Percentiles rank a stretch among this genome's conserved stretches.
Evolutionary conservation across 2,888 invertebrate genomes (phyloP).

Genomic region (Tiliacea citrago): DNA sequence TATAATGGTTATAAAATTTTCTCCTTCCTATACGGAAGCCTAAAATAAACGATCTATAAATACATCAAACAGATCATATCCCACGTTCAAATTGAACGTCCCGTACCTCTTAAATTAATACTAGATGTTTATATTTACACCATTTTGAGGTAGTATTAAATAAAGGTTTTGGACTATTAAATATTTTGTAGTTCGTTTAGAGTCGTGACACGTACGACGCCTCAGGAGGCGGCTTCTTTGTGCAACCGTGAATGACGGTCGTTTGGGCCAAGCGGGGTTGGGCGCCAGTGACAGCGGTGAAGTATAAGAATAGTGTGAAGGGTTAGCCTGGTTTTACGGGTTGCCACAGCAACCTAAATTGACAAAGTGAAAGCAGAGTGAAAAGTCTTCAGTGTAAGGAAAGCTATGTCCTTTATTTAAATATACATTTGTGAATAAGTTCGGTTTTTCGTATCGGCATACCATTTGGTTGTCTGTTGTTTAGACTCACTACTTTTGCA

Average conservation of each 20-base stretch:
- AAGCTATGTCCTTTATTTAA: too few species aligned
- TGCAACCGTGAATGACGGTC: constrained; percentile 70
- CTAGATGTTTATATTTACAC: constrained; percentile 55
- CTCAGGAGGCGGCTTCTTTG: constrained; percentile 79
- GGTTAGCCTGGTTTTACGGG: background rate
- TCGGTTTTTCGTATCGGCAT: too few species aligned
- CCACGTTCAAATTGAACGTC: constrained; percentile 8
- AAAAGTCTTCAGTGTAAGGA: too few species aligned
- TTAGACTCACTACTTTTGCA: too few species aligned
- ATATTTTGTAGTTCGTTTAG: constrained; percentile 73
- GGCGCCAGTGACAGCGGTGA: constrained; percentile 40
- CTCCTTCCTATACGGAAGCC: constrained; percentile 25
- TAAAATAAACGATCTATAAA: constrained; percentile 23
- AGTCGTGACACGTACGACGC: constrained; percentile 76
- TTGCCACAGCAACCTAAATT: background rate
- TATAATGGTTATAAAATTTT: background rate
- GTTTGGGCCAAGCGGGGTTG: constrained; percentile 47
- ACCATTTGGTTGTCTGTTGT: too few species aligned
- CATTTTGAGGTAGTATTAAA: constrained; percentile 61
- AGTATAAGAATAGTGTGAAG: too few species aligned
- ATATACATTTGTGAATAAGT: too few species aligned
- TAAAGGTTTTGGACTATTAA: constrained; percentile 71
- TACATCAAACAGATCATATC: constrained; percentile 13
- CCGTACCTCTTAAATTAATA: constrained; percentile 33
- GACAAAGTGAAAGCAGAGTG: background rate